phyloP scores from a whole-genome alignment of 2,113 vertebrate species.

The Aegotheles bennettii region DNA sequence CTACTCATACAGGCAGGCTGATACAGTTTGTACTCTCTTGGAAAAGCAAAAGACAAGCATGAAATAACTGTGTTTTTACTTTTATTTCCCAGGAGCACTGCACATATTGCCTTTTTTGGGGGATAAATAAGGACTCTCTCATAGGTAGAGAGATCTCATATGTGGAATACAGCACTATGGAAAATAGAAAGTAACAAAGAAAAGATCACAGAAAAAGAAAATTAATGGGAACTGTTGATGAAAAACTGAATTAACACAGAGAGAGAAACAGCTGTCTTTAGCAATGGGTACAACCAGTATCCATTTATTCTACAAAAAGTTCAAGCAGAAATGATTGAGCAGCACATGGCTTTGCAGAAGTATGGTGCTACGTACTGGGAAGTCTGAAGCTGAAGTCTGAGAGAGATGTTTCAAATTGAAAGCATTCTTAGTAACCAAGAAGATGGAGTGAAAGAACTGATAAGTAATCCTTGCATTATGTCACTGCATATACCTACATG shows the following conservation, averaged over 20 bases:
- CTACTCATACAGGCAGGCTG: neutral
- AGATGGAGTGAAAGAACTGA: neutral
- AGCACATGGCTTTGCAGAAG: neutral
- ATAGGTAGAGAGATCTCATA: neutral
- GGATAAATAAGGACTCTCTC: neutral
- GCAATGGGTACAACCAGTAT: neutral
- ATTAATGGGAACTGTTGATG: neutral
- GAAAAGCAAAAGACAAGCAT: neutral
- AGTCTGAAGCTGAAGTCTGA: neutral
- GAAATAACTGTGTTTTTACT: neutral
- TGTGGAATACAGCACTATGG: neutral
- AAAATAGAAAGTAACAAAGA: neutral
- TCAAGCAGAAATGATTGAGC: neutral
- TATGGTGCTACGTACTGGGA: neutral
- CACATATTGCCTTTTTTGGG: neutral
- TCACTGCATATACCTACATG: neutral
- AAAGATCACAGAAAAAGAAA: neutral
- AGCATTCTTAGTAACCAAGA: neutral
- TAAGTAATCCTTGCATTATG: neutral
- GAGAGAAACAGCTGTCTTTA: neutral
- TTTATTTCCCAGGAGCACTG: neutral
- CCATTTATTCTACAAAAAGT: neutral
- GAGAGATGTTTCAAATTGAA: neutral
- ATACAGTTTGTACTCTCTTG: neutral
- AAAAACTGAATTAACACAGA: neutral